phyloP scores from a whole-genome alignment of 2,113 vertebrate species.

The Mirza zaza region DNA sequence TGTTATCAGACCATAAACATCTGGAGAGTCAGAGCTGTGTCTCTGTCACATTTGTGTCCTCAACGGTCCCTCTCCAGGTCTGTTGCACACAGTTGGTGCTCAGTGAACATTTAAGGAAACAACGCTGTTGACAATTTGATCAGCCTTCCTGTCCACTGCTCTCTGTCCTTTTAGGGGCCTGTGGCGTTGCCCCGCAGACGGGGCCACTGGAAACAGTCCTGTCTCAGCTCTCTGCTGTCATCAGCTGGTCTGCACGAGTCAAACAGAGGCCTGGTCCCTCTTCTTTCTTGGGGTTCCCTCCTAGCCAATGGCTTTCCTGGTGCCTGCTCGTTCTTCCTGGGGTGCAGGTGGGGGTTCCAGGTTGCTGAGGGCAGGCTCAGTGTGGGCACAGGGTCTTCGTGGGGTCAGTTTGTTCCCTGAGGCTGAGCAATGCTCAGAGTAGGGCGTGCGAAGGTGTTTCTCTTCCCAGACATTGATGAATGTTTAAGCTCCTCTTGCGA shows the following conservation, averaged over 20 bases:
- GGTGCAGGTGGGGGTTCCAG: neutral
- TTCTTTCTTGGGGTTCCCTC: neutral
- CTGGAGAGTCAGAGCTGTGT: neutral
- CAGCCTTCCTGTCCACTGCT: neutral
- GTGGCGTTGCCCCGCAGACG: neutral
- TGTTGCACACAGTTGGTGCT: neutral
- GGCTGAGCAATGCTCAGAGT: accelerated
- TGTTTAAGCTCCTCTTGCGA: slow-evolving; percentile 84
- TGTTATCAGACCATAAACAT: neutral
- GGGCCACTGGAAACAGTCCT: neutral
- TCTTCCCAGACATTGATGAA: slow-evolving; percentile 83
- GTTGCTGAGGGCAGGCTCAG: neutral
- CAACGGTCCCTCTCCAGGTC: neutral
- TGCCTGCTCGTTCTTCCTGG: neutral
- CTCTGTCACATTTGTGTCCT: neutral
- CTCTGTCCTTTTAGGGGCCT: neutral
- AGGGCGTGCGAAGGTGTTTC: neutral
- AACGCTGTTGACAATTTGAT: neutral
- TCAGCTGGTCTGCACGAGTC: neutral
- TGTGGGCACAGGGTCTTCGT: accelerated
- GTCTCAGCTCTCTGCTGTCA: neutral
- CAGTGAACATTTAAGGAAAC: neutral
- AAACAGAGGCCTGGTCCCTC: no score
- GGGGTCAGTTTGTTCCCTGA: accelerated
- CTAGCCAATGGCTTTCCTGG: neutral